Conservation (phyloP, 2,888 invertebrate species). For the Phyllotreta striolata region DNA sequence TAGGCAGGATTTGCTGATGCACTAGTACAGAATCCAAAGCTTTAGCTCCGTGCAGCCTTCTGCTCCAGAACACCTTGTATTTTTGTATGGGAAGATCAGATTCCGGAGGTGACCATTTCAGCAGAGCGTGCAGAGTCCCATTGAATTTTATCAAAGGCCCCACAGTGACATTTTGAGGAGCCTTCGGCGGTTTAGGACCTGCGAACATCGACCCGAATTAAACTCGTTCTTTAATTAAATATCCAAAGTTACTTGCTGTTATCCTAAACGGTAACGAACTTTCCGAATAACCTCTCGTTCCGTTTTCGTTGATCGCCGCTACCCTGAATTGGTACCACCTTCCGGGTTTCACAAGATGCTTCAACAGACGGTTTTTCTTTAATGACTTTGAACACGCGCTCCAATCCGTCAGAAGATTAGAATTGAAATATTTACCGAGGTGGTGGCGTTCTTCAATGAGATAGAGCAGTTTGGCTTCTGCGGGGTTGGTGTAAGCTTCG, state of each 20-base stretch:
- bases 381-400: conserved; percentile 64
- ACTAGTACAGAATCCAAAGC: conserved; percentile 70
- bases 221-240: not conserved
- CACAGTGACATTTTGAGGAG: conserved; percentile 69
- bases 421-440: conserved; percentile 71
- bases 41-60: conserved; percentile 69
- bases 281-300: conserved; percentile 75
- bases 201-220: conserved; percentile 23
- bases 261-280: conserved; percentile 69
- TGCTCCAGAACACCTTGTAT: conserved; percentile 80
- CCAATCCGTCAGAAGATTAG: conserved; percentile 73
- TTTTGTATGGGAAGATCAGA: conserved; percentile 76
- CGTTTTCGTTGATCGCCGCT: conserved; percentile 75
- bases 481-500: conserved; percentile 1
- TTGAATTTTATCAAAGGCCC: conserved; percentile 61
- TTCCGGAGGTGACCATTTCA: conserved; percentile 75
- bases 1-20: conserved; percentile 69
- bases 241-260: conserved; percentile 57
- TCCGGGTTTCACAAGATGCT: conserved; percentile 70
- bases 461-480: conserved; percentile 60
- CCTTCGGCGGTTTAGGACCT: conserved; percentile 70
- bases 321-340: conserved; percentile 84
- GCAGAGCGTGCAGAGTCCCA: conserved; percentile 65
- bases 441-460: conserved; percentile 76
- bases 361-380: conserved; percentile 66